Base-by-base conservation (phyloP, 2,888 invertebrate species). In the Tricholauxania praeusta region DNA sequence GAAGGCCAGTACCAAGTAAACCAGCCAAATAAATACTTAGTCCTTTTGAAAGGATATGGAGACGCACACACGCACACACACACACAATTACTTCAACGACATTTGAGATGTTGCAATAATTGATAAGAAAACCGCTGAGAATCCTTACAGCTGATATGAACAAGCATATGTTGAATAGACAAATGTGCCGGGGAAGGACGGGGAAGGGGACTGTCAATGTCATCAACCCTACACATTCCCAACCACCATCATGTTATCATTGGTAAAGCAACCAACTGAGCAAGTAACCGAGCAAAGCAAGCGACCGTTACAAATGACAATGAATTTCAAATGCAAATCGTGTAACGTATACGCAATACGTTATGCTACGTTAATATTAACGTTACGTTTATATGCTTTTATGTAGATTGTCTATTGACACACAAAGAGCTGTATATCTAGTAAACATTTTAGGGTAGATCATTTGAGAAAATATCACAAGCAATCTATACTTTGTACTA, bases 101-200 rank as follows among this genome's bases (percentile, higher is more conserved):
- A 71, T 53, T 64, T 28, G 28, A 62, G 60, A 63, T 55, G 48
- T 47, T 55, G 55, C 57, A 39, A 22, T 64, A 53, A 57, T 64
- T 71, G 71, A 71, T 71, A 71, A 71, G 64, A 47, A 55, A 71
- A 64, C 53, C 70, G 52, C 17, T 52, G 53, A 47, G 70, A 70
- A 70, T 70, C 70, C 70, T 53, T 70, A 52, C 62, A 70, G 59
- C 53, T 49, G 68, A 68, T 59, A 59, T 39, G 15, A 48, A 57
- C 57, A 57, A 59, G 68, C 59, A 15, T 19, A 60, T 12, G 63
- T 22, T 49, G n/a, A 12, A 7, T 10, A 39, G 39, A 10, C 10
- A 10, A 39, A 6, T 39, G 39, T 39, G 39, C 39, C 1, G 5
- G 5, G 39, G 6, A 5, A 1, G 2, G 7, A 5, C 2, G 2